phyloP scores from a whole-genome alignment of 2,797 vertebrate genomes.

The Hypotaenidia philippensis region DNA sequence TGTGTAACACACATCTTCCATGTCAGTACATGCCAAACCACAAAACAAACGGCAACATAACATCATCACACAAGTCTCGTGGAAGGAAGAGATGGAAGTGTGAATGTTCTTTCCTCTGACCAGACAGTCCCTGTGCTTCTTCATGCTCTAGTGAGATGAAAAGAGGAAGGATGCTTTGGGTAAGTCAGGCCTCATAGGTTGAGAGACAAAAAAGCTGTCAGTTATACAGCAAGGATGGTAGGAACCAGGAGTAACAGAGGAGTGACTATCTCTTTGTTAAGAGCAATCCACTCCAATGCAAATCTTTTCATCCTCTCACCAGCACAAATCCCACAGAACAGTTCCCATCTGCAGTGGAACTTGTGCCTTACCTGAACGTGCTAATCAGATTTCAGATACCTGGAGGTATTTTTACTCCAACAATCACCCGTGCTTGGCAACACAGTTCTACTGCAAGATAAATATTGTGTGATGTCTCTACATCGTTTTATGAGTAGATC shows the following conservation, averaged over 20 bases:
- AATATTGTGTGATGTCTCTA: constrained; percentile 46
- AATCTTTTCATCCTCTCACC: not conserved
- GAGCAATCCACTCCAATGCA: not conserved
- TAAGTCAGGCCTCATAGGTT: constrained; percentile 22
- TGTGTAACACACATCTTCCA: not conserved
- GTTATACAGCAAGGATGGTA: not conserved
- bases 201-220: constrained; percentile 16
- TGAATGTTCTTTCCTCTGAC: not conserved
- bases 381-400: not conserved
- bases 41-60: not conserved
- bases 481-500: constrained; percentile 14
- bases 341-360: not conserved
- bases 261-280: not conserved
- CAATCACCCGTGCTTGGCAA: constrained; percentile 53
- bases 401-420: constrained; percentile 22
- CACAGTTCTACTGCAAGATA: constrained; percentile 7
- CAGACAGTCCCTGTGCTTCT: constrained; percentile 35
- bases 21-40: not conserved
- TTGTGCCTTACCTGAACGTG: not conserved
- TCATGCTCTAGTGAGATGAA: constrained; percentile 18
- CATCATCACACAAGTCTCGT: not conserved
- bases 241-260: not conserved
- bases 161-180: constrained; percentile 11
- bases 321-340: not conserved
- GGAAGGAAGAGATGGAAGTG: not conserved